Evolutionary conservation across 1,140 invertebrate species (phyloP).

Genomic region (Leptinotarsa texana): DNA sequence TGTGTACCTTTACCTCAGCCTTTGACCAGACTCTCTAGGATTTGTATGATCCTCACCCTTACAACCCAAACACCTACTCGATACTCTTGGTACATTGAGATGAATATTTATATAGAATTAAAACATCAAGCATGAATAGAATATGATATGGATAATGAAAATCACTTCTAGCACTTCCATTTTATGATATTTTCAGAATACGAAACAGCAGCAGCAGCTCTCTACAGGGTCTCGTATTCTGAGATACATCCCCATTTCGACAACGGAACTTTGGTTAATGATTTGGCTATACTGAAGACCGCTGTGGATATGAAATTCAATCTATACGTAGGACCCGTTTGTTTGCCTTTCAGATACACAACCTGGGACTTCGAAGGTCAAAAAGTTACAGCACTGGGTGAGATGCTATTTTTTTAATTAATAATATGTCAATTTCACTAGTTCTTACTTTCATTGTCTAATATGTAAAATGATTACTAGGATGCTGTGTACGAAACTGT

Average conservation of each 20-base stretch:
- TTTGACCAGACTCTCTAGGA: too few relatives aligned
- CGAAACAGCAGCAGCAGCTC: slow-evolving; percentile 52
- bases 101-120: too few relatives aligned
- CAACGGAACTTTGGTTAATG: slow-evolving; percentile 57
- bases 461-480: too few relatives aligned
- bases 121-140: background rate
- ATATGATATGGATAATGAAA: background rate
- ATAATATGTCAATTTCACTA: background rate
- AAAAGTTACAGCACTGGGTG: slow-evolving; percentile 62
- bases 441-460: too few relatives aligned
- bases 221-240: slow-evolving; percentile 47
- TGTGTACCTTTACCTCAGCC: too few relatives aligned
- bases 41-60: too few relatives aligned
- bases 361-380: slow-evolving; percentile 56
- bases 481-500: too few relatives aligned
- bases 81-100: too few relatives aligned
- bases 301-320: slow-evolving; percentile 58
- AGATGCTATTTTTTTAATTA: slow-evolving; percentile 58
- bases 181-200: slow-evolving; percentile 42
- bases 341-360: slow-evolving; percentile 65
- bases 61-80: too few relatives aligned
- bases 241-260: slow-evolving; percentile 56
- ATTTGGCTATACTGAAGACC: slow-evolving; percentile 66
- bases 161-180: background rate
- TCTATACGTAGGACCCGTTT: slow-evolving; percentile 64